Base-by-base conservation (phyloP, 2,113 vertebrate species). In the Lichenostomus cassidix region DNA sequence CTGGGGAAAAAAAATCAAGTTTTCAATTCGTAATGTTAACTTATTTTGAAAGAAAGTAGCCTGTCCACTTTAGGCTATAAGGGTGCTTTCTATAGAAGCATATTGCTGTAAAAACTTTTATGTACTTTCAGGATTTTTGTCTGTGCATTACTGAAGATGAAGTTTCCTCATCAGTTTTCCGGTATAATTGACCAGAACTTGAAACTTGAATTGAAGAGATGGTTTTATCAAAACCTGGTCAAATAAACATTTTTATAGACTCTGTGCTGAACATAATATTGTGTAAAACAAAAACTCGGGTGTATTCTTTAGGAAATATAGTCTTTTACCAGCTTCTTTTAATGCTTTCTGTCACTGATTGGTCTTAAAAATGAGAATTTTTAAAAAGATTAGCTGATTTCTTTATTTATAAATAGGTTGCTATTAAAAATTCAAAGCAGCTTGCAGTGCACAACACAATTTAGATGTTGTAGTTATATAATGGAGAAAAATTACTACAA, bases 391-490 rank as follows among this genome's bases (percentile, higher is more conserved):
- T n/a, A n/a, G 7, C 15, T 42, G 17, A 3, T 28, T 80, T 4
- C 0, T 59, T 6, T 71, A 1, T 63, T 59, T 83, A 47, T 77
- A 44, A 60, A 17, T 23, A 20, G 0, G 0, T 56, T 56, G 9
- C 29, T 42, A 12, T 68, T 59, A 55, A 89, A 80, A 83, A 55
- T 37, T 80, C 24, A 58, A 39, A 75, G 5, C 10, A 39, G 31
- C 28, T 70, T 71, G 8, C 46, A 70, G 3, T 55, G 53, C 15
- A 24, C 7, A 71, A 11, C 15, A 33, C 23, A 49, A 16, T 12
- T 67, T 53, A 49, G 39, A 4, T 88, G 25, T 19, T 74, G 35
- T 47, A 47, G 12, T 53, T 47, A 24, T 9, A 63, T 27, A 27
- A 31, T 31, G 21, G 59, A 42, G 18, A 24, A 78, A 71, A 47